Conservation (phyloP, 2,888 invertebrate genomes). For the Malachius bipustulatus region DNA sequence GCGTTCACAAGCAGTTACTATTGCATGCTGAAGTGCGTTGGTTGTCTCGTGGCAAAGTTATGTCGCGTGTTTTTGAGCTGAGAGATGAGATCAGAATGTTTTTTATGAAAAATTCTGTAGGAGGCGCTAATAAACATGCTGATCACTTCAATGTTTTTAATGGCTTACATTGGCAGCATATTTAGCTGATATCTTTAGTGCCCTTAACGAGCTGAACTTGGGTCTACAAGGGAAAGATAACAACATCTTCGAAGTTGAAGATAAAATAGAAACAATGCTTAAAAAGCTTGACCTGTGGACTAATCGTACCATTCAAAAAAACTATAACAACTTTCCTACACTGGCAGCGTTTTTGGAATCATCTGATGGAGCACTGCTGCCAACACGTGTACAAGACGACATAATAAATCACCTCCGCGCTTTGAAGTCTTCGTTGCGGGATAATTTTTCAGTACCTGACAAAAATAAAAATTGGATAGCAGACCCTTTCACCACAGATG, state of each 20-base stretch:
- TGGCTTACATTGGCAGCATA: too few relatives aligned
- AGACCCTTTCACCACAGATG: constrained; percentile 11
- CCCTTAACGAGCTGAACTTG: too few relatives aligned
- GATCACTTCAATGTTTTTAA: too few relatives aligned
- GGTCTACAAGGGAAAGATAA: too few relatives aligned
- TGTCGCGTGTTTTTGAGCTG: not conserved
- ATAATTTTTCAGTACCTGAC: constrained; percentile 15
- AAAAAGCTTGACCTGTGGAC: constrained; percentile 11
- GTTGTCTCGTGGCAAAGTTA: not conserved
- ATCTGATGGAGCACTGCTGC: constrained; percentile 14
- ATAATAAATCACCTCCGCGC: constrained; percentile 12
- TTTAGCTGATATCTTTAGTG: too few relatives aligned
- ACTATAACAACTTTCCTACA: constrained; percentile 12
- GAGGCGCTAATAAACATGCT: too few relatives aligned
- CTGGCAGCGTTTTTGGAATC: constrained; percentile 15
- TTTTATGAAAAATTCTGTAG: too few relatives aligned
- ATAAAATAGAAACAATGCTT: constrained; percentile 3
- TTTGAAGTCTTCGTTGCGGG: constrained; percentile 13
- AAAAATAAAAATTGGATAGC: constrained; percentile 15
- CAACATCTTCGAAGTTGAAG: too few relatives aligned
- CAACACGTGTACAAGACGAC: constrained; percentile 14
- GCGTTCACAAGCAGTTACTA: not conserved
- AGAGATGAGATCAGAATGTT: too few relatives aligned
- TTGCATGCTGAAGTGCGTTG: not conserved
- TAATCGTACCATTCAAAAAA: constrained; percentile 11